Evolutionary conservation across 2,797 vertebrate genomes (phyloP), one percentile per base, ranked within the genome.

Genomic region (Craterocephalus amniculus): DNA sequence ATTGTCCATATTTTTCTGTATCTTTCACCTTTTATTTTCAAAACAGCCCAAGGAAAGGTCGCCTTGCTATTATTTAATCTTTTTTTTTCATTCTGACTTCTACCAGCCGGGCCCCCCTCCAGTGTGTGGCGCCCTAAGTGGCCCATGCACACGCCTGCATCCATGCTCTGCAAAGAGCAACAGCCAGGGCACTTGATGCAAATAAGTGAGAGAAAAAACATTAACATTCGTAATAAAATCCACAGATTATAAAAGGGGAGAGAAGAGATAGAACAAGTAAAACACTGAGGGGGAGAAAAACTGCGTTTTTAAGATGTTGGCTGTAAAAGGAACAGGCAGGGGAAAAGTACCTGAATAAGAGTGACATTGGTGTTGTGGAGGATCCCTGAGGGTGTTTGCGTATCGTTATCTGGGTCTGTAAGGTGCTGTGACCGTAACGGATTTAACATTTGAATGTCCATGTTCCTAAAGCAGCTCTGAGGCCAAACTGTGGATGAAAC

Each of bases 301-400:
- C 43, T 31, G 68, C 63, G n/a, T n/a, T n/a, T n/a, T 72, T 79
- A n/a, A 32, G 34, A 78, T 68, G 72, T 85, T 70, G 66, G 58
- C 49, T 63, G 63, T 24, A 65, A 58, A 74, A 64, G 63, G 70
- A 76, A 73, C 40, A 65, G 58, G 66, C 43, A 66, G 43, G 63
- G 65, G 64, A 58, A 76, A 95, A 95, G 95, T 97, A 98, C 97
- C 96, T 98, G 97, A 97, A 97, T 96, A 94, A 94, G 94, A 95
- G 94, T 94, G 93, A 95, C 93, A 95, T 95, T 95, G 96, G 95
- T 96, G 95, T 73, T 95, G 94, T 95, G 89, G 92, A 95, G 95
- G 95, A 95, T 98, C 97, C 97, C 97, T 99, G 97, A 99, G 97
- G 96, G 96, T 96, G 95, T 89, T 76, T 83, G 79, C 70, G 81